These are phyloP conservation scores for Gallinago paraguaiae DNA, from an alignment of 2,113 vertebrate species.

Conservation along the genomic window DNA sequence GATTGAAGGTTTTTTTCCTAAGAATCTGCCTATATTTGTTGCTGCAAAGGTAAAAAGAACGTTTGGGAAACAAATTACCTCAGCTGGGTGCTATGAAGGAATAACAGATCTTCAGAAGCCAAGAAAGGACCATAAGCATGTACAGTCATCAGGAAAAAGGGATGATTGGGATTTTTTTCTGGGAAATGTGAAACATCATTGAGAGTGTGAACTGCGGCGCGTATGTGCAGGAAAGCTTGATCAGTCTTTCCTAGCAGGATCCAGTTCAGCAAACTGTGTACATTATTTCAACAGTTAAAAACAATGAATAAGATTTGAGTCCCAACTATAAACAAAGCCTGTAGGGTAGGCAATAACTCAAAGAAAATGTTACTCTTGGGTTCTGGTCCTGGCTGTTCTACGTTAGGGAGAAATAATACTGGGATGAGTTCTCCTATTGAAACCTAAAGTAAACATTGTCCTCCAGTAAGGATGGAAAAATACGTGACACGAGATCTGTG, in stretches of 20 bases:
- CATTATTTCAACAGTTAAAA: neutral
- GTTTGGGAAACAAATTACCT: neutral
- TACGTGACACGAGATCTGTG: neutral
- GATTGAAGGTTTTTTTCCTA: neutral
- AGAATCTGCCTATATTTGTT: neutral
- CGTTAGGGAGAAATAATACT: neutral
- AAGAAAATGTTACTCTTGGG: neutral
- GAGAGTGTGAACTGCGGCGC: fast-evolving
- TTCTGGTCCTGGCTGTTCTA: neutral
- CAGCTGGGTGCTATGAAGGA: neutral
- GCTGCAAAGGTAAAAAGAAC: neutral
- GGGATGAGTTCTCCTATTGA: neutral
- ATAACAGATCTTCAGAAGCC: neutral
- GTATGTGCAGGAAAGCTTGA: neutral
- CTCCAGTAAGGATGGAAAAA: neutral
- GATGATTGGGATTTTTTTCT: neutral
- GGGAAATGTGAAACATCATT: neutral
- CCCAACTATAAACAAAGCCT: neutral
- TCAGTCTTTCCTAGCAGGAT: neutral
- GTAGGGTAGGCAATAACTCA: neutral
- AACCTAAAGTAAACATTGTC: neutral
- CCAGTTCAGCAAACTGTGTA: neutral
- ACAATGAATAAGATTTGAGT: neutral
- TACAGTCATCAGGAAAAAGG: neutral
- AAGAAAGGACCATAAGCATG: neutral